Conservation (phyloP, 2,888 invertebrate species). For the Athalia cordata region DNA sequence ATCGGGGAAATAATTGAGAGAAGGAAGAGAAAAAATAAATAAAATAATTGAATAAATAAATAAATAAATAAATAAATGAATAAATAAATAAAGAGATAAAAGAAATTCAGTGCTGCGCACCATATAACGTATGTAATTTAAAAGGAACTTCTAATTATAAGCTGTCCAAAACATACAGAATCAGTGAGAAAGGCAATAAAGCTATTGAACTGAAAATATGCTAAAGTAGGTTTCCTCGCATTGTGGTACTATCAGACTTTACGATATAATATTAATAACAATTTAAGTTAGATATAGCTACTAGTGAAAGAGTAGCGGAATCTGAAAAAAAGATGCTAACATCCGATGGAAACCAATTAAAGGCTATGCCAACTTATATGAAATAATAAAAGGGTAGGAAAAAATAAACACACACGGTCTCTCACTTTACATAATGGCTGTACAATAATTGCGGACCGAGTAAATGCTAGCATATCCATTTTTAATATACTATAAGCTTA, state of each 20-base stretch:
- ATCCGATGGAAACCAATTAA: conserved; percentile 40
- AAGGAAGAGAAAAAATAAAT: conserved; percentile 46
- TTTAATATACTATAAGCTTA: conserved; percentile 55
- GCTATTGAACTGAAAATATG: conserved; percentile 61
- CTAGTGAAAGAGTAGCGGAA: conserved; percentile 57
- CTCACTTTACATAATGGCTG: conserved; percentile 58
- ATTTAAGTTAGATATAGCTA: conserved; percentile 61
- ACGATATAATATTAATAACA: conserved; percentile 59
- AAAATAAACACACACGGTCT: conserved; percentile 42
- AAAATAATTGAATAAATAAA: conserved; percentile 50
- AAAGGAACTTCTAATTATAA: conserved; percentile 53
- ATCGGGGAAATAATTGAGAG: conserved; percentile 47
- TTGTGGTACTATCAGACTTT: conserved; percentile 62
- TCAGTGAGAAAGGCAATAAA: conserved; percentile 67
- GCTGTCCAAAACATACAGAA: conserved; percentile 64
- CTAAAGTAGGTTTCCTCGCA: conserved; percentile 64
- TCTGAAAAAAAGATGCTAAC: conserved; percentile 36
- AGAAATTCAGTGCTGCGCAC: conserved; percentile 49
- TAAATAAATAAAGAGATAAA: conserved; percentile 48
- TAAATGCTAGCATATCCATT: conserved; percentile 64
- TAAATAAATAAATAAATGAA: conserved; percentile 47
- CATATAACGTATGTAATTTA: conserved; percentile 49
- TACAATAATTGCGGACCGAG: conserved; percentile 62
- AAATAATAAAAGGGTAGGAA: conserved; percentile 25
- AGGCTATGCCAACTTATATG: conserved; percentile 41